Conservation (phyloP, 2,113 vertebrate species). For the Bungarus multicinctus region DNA sequence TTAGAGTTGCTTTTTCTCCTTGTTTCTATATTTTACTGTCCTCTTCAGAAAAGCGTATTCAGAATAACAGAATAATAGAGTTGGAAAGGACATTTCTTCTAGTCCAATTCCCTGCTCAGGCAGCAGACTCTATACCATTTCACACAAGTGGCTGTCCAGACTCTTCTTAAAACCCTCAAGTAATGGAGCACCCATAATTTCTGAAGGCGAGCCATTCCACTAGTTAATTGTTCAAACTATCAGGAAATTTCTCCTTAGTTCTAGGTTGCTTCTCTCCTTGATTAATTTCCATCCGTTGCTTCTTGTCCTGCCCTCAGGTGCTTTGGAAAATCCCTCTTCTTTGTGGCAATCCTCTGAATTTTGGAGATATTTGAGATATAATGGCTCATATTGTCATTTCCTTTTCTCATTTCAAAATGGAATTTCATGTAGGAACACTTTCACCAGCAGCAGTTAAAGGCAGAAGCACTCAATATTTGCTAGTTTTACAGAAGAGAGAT, state of each 20-base stretch:
- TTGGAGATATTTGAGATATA: background rate
- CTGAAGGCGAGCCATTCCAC: background rate
- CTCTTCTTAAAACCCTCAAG: background rate
- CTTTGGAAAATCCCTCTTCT: background rate
- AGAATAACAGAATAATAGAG: background rate
- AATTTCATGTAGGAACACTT: slow-evolving; percentile 47
- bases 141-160: background rate
- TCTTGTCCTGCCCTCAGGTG: background rate
- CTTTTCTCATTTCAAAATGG: slow-evolving; percentile 60
- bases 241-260: background rate
- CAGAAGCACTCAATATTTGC: slow-evolving; percentile 4
- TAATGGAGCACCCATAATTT: background rate
- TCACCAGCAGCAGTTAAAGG: slow-evolving; percentile 52
- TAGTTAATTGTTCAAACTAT: background rate
- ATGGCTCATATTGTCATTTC: background rate
- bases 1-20: slow-evolving; percentile 33
- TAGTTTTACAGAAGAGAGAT: background rate
- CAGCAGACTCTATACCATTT: background rate
- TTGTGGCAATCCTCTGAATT: background rate
- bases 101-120: background rate
- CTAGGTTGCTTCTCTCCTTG: background rate
- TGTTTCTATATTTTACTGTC: slow-evolving; percentile 59
- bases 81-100: background rate
- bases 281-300: background rate
- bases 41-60: slow-evolving; percentile 21